These are phyloP conservation scores for Sesamia nonagrioides DNA, from an alignment of 1,140 invertebrate species.

Conservation along the genomic window DNA sequence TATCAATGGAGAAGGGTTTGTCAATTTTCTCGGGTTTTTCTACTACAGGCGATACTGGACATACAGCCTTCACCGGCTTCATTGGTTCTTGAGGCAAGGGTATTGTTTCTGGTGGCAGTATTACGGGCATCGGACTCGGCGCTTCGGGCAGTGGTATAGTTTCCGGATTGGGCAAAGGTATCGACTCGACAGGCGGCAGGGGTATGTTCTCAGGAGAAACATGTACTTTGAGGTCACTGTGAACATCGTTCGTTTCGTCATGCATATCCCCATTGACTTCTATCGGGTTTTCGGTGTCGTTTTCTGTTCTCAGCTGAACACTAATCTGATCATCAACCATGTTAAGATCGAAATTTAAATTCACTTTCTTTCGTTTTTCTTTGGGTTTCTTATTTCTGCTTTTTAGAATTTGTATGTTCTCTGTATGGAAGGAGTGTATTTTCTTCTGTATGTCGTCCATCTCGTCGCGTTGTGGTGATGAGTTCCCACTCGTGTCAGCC, in stretches of 20 bases:
- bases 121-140: constrained; percentile 65
- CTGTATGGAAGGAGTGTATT: constrained; percentile 88
- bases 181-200: constrained; percentile 76
- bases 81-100: constrained; percentile 77
- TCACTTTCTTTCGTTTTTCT: constrained; percentile 87
- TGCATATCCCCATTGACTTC: constrained; percentile 79
- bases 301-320: constrained; percentile 82
- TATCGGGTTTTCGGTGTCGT: constrained; percentile 65
- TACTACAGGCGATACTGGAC: constrained; percentile 47
- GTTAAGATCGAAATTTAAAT: constrained; percentile 86
- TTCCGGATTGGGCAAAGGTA: constrained; percentile 75
- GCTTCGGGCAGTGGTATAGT: constrained; percentile 81
- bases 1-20: constrained; percentile 54
- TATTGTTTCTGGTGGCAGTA: constrained; percentile 75
- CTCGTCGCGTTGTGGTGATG: constrained; percentile 85
- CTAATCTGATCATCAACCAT: constrained; percentile 87
- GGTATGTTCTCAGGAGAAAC: constrained; percentile 83
- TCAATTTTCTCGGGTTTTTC: constrained; percentile 58
- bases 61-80: constrained; percentile 56
- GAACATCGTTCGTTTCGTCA: constrained; percentile 68
- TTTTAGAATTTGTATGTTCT: constrained; percentile 88
- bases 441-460: constrained; percentile 89
- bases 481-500: constrained; percentile 85
- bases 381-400: constrained; percentile 89
- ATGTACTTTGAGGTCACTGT: constrained; percentile 68